These are phyloP conservation scores for Dinocampus coccinellae DNA, from an alignment of 2,888 invertebrate genomes.

Conservation along the genomic window DNA sequence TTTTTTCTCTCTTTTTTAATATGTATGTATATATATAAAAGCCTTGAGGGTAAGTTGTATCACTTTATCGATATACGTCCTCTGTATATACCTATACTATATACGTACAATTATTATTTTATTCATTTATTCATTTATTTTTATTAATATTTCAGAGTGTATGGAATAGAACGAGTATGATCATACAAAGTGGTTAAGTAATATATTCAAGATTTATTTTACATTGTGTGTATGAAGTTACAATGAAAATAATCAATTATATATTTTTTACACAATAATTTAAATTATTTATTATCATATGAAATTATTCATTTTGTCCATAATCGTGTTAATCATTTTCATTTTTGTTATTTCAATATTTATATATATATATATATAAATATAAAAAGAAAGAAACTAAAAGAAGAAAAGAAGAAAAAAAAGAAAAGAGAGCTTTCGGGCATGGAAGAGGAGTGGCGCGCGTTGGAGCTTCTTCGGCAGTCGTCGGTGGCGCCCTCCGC, in stretches of 20 bases:
- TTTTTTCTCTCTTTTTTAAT: neutral
- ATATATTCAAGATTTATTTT: neutral
- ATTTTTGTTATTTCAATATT: constrained; percentile 12
- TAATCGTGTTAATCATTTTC: neutral
- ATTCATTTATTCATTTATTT: neutral
- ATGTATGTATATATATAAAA: neutral
- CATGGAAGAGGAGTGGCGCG: constrained; percentile 31
- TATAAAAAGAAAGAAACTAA: constrained; percentile 14
- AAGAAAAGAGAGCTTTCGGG: constrained; percentile 33
- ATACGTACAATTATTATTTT: neutral
- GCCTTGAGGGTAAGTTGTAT: neutral
- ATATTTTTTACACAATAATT: neutral
- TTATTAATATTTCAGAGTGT: neutral
- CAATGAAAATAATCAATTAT: neutral
- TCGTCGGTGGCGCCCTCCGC: constrained; percentile 33
- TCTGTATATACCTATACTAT: neutral
- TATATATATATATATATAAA: too few relatives aligned
- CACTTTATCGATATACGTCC: neutral
- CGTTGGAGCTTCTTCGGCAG: constrained; percentile 37
- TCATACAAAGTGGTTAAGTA: neutral
- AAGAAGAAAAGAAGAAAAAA: constrained; percentile 16
- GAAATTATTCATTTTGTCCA: neutral
- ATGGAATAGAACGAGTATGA: constrained; percentile 41
- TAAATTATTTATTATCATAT: neutral
- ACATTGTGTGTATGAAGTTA: neutral